A percentile compares a stretch with the other conserved stretches of the same genome.
Conservation (phyloP, 2,888 invertebrate genomes). For the Heliconius charithonia region DNA sequence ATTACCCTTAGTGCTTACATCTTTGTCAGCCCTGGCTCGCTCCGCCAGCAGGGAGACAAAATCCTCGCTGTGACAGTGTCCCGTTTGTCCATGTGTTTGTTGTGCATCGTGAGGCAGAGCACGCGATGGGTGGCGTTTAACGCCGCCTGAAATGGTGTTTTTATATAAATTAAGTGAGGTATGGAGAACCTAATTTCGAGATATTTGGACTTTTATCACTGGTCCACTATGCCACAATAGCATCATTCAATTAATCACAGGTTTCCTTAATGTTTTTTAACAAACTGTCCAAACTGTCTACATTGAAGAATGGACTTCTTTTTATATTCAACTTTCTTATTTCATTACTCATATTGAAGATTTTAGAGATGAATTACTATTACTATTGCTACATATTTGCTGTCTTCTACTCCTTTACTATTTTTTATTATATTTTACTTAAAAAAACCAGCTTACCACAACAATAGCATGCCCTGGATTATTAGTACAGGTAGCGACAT, state of each 20-base stretch:
- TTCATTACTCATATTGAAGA: no score
- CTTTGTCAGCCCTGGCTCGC: conserved; percentile 52
- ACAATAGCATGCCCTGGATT: conserved; percentile 86
- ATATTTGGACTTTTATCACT: not conserved
- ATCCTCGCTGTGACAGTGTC: conserved; percentile 42
- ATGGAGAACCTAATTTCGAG: not conserved
- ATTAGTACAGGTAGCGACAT: conserved; percentile 81
- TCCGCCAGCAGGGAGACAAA: conserved; percentile 49
- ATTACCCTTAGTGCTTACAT: conserved; percentile 77
- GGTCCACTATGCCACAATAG: no score
- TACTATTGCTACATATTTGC: no score
- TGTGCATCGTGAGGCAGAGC: conserved; percentile 74
- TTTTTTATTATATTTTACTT: no score
- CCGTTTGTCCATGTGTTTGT: conserved; percentile 58
- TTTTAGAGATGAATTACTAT: no score
- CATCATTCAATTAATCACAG: no score
- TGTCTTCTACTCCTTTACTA: no score
- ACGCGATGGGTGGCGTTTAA: conserved; percentile 73
- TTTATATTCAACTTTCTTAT: no score
- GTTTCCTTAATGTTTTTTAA: no score
- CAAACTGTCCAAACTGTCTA: no score
- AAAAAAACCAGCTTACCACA: conserved; percentile 70
- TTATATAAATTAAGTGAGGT: not conserved
- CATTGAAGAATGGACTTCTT: no score
- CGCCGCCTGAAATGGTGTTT: conserved; percentile 64